Evolutionary conservation across 2,113 vertebrate genomes (phyloP), one percentile per base, ranked within the genome.

Genomic region (Corythornis cristatus): DNA sequence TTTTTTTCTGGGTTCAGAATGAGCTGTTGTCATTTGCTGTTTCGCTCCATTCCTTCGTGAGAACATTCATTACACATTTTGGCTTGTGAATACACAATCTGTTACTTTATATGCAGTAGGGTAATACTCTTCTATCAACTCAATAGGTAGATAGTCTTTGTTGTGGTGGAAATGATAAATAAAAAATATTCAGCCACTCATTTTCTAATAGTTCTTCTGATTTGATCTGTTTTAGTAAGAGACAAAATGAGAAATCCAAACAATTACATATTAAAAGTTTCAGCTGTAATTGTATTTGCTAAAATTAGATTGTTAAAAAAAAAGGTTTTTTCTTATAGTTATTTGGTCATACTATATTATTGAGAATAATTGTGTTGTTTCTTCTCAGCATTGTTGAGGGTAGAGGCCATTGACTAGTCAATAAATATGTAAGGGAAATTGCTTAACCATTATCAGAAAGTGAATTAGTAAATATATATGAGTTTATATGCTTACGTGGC

Each of bases 401-500:
- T 71, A 81, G 51, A 83, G 29, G n/a, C 51, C 68, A 60, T 56
- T 83, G 37, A 60, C 56, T 93, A 56, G 83, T 86, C 57, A 67
- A 67, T 10, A 42, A 21, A 71, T 58, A 71, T 1, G 2, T 70
- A 88, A 74, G 83, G 29, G 33, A 74, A 83, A n/a, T 81, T 90
- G 79, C 60, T 83, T 86, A 92, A 80, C 33, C 25, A 23, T 64
- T 92, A 40, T 58, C 73, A 81, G 70, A 83, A 86, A 90, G 84
- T 28, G 1, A 71, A 90, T 78, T 81, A 89, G n/a, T 62, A 71
- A 90, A 58, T 31, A 48, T 78, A 81, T 28, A 11, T 22, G 13
- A 9, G 12, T 0, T 0, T 54, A 88, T 67, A 71, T 75, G 71
- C 56, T 88, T 89, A 68, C 67, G 89, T 48, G 40, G 45, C 5